A percentile compares a stretch with the other conserved stretches of the same genome.
Conservation (phyloP, 1,140 invertebrate species). For the Drosophila chauvacae region DNA sequence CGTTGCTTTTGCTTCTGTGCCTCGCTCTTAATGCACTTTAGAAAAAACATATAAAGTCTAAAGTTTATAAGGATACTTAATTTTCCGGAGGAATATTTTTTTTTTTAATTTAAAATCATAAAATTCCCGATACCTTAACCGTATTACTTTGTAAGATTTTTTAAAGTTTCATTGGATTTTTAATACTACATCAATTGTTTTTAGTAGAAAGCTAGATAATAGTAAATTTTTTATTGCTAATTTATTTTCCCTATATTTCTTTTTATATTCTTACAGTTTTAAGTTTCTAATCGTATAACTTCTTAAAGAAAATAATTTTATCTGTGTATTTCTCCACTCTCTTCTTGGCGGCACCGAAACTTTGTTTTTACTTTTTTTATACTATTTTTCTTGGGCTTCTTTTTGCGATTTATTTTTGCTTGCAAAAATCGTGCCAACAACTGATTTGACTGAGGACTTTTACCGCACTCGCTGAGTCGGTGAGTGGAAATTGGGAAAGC, state of each 20-base stretch:
- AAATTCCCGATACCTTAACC: neutral
- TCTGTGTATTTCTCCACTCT: slow-evolving; percentile 3
- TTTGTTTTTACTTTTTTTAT: slow-evolving; percentile 59
- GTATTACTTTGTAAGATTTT: too few species aligned
- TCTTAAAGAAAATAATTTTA: neutral
- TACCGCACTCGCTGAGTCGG: slow-evolving; percentile 39
- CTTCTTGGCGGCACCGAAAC: slow-evolving; percentile 56
- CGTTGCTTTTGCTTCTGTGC: slow-evolving; percentile 34
- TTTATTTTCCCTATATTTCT: neutral
- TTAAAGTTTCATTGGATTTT: too few species aligned
- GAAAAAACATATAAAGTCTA: neutral
- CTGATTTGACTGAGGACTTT: slow-evolving; percentile 76
- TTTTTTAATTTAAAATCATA: neutral
- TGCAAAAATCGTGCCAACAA: slow-evolving; percentile 73
- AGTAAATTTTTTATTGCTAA: too few species aligned
- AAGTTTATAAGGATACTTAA: neutral
- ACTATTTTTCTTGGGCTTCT: slow-evolving; percentile 23
- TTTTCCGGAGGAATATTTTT: too few species aligned
- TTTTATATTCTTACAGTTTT: neutral
- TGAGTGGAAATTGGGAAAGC: slow-evolving; percentile 27
- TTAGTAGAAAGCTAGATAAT: too few species aligned
- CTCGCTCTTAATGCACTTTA: slow-evolving; percentile 1
- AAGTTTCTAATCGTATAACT: neutral
- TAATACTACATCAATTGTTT: too few species aligned
- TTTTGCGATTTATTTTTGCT: slow-evolving; percentile 52